Evolutionary conservation across 2,113 vertebrate species (phyloP).

Genomic region (Passer montanus): DNA sequence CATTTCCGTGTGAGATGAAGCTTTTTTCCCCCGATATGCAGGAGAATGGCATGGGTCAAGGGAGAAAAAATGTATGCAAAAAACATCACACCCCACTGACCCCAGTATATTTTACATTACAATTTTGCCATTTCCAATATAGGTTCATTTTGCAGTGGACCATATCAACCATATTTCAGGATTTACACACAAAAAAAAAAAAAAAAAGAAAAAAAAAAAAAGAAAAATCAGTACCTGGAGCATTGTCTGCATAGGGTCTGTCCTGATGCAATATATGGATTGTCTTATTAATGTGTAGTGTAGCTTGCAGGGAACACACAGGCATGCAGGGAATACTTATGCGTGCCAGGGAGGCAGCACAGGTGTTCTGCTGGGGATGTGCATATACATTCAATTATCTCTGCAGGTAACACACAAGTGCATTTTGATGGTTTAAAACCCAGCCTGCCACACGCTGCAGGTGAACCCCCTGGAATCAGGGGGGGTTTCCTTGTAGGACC

Average conservation of each 20-base stretch:
- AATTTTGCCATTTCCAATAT: conserved; percentile 84
- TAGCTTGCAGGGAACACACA: conserved; percentile 60
- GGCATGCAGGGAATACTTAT: conserved; percentile 12
- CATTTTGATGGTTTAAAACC: background rate
- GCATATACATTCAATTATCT: background rate
- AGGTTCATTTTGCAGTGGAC: conserved; percentile 83
- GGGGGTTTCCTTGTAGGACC: background rate
- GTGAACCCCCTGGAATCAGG: background rate
- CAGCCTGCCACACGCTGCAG: background rate
- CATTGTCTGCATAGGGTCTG: conserved; percentile 63
- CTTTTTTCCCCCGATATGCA: conserved; percentile 65
- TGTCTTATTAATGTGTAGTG: conserved; percentile 62
- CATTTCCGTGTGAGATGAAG: conserved; percentile 81
- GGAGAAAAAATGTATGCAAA: conserved; percentile 85
- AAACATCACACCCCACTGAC: conserved; percentile 85
- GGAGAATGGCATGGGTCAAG: conserved; percentile 83
- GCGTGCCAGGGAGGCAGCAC: background rate
- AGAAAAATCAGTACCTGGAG: conserved; percentile 29
- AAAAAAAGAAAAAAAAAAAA: background rate
- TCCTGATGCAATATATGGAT: conserved; percentile 61
- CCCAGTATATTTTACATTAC: conserved; percentile 82
- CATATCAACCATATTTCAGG: conserved; percentile 81
- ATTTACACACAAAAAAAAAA: conserved; percentile 20
- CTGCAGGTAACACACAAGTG: background rate
- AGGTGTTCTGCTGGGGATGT: background rate